These are phyloP conservation scores for Anthopleura sola DNA, from an alignment of 64 coral and sea anemone genomes.

Conservation along the genomic window DNA sequence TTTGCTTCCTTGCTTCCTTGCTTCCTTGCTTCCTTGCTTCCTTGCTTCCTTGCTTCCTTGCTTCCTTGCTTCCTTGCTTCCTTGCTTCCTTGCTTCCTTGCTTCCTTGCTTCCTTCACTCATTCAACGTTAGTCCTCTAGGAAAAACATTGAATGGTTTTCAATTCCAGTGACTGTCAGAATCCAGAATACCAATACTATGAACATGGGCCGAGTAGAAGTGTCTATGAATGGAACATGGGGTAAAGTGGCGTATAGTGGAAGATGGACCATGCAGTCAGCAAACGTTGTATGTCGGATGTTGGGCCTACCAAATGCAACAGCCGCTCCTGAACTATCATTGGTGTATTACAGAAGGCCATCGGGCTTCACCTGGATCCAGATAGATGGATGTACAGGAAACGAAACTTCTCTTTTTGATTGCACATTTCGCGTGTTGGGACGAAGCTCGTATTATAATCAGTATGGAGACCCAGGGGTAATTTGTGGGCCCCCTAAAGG, in stretches of 20 bases:
- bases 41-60: too few relatives aligned
- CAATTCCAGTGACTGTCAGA: not conserved
- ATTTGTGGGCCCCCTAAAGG: not conserved
- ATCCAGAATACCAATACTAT: not conserved
- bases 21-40: too few relatives aligned
- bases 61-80: too few relatives aligned
- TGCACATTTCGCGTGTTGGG: not conserved
- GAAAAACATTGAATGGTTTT: not conserved
- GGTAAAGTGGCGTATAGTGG: not conserved
- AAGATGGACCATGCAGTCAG: not conserved
- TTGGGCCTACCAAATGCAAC: not conserved
- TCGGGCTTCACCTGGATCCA: not conserved
- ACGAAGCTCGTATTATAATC: not conserved
- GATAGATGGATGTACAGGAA: not conserved
- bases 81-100: too few relatives aligned
- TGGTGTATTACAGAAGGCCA: not conserved
- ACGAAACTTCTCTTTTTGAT: not conserved
- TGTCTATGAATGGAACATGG: not conserved
- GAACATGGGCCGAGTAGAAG: constrained; percentile 4
- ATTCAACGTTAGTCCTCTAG: too few relatives aligned
- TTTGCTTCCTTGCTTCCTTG: too few relatives aligned
- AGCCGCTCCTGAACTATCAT: not conserved
- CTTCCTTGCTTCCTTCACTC: too few relatives aligned
- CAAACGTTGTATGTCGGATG: not conserved
- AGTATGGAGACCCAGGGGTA: not conserved